Evolutionary conservation across 2,888 invertebrate species (phyloP).

Genomic region (Leucoma salicis): DNA sequence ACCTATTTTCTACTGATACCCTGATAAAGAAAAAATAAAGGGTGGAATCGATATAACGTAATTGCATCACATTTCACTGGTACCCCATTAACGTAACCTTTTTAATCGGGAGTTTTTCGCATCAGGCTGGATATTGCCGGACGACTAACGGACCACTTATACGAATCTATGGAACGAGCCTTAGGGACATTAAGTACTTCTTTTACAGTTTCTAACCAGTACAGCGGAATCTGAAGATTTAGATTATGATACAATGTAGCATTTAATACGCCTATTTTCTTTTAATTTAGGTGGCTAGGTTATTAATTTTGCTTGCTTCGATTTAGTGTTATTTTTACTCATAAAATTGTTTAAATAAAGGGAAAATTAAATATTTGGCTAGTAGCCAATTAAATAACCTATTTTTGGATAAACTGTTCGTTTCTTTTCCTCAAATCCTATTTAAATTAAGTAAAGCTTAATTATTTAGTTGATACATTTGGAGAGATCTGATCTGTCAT

Average conservation of each 20-base stretch:
- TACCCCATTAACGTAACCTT: slow-evolving; percentile 67
- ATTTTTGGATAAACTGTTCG: no score
- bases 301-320: background rate
- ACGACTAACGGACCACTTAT: slow-evolving; percentile 70
- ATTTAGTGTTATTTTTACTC: no score
- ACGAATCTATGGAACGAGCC: slow-evolving; percentile 66
- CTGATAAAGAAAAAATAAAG: slow-evolving; percentile 54
- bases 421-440: no score
- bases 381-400: no score
- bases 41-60: slow-evolving; percentile 61
- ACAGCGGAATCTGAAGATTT: slow-evolving; percentile 67
- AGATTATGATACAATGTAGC: slow-evolving; percentile 49
- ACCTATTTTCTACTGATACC: slow-evolving; percentile 39
- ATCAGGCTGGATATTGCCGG: slow-evolving; percentile 67
- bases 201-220: slow-evolving; percentile 63
- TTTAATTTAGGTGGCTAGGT: background rate
- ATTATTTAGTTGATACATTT: no score
- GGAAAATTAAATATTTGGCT: no score
- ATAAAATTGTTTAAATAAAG: no score
- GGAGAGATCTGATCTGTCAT: no score
- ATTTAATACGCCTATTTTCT: slow-evolving; percentile 45
- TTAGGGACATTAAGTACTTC: slow-evolving; percentile 64
- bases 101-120: slow-evolving; percentile 69
- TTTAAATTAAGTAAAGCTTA: no score
- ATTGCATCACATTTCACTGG: slow-evolving; percentile 73